Evolutionary conservation across 2,797 vertebrate genomes (phyloP), one percentile per base, ranked within the genome.

Genomic region (Leptodactylus fallax): DNA sequence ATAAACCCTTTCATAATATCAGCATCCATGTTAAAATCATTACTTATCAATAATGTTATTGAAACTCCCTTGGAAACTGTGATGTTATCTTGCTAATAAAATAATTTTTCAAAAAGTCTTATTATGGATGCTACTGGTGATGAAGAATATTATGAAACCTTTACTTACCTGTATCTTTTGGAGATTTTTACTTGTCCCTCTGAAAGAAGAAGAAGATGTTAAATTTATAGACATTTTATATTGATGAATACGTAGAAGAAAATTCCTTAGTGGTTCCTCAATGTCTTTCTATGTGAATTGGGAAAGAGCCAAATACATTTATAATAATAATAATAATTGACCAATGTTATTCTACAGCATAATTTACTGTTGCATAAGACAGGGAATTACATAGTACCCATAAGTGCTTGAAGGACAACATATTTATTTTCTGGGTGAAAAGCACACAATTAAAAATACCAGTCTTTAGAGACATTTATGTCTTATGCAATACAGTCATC

Each of bases 251-350:
- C 11, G 16, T 55, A 7, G 19, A 19, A 53, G 17, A 63, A 3
- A 87, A 82, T 87, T 61, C 56, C 69, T 65, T 14, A 69, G 86
- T 36, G 79, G 9, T 27, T 78, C 58, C 47, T 76, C 25, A 17
- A 45, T 49, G 27, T 36, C 55, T 25, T 67, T 67, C 27, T 49
- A 45, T 72, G 86, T 87, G 47, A 45, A 74, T 25, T 78, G 86
- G 71, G 58, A 83, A 65, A 36, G 7, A 78, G 51, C n/a, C 55
- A 82, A 82, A 53, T 77, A 27, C 55, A 51, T 67, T 83, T 83
- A 2, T 13, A 83, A 87, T 55, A 36, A 36, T 36, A 63, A 76
- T 87, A 83, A 77, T 87, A 87, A 87, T 83, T 87, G 86, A 67
- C 49, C 86, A 36, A 14, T 82, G 23, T 72, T 71, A 14, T 71